These are phyloP conservation scores for Hemicordylus capensis DNA, from an alignment of 2,113 vertebrate genomes.

Conservation along the genomic window DNA sequence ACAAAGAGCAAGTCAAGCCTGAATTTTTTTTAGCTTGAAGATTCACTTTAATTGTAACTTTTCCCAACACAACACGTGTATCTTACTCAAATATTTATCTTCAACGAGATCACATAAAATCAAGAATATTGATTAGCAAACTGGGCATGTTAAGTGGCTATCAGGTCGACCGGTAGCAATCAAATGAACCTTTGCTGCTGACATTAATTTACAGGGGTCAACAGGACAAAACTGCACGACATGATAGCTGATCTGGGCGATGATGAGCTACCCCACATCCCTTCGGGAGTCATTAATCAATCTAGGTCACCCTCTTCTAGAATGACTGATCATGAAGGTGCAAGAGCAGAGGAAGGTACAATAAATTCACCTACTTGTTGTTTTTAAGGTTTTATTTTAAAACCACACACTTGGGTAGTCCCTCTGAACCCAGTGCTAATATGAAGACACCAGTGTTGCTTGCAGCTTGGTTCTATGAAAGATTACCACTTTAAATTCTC, in stretches of 20 bases:
- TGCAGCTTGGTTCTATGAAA: slow-evolving; percentile 22
- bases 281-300: slow-evolving; percentile 83
- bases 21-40: slow-evolving; percentile 18
- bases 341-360: slow-evolving; percentile 84
- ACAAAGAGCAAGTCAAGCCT: slow-evolving; percentile 32
- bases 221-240: slow-evolving; percentile 82
- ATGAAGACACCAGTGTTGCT: slow-evolving; percentile 35
- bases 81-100: not conserved
- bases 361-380: slow-evolving; percentile 75
- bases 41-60: slow-evolving; percentile 36
- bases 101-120: slow-evolving; percentile 2
- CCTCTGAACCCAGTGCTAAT: slow-evolving; percentile 42
- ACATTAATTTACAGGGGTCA: slow-evolving; percentile 83
- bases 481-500: slow-evolving; percentile 31
- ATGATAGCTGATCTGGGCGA: slow-evolving; percentile 85
- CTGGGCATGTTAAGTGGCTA: slow-evolving; percentile 68
- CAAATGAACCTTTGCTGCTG: slow-evolving; percentile 79
- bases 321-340: slow-evolving; percentile 84
- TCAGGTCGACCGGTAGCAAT: slow-evolving; percentile 71
- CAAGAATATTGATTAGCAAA: slow-evolving; percentile 59
- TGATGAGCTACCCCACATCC: slow-evolving; percentile 81
- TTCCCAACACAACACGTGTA: slow-evolving; percentile 37
- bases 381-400: slow-evolving; percentile 68
- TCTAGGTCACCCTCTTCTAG: slow-evolving; percentile 82
- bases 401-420: slow-evolving; percentile 58